Evolutionary conservation across 2,797 vertebrate species (phyloP), one percentile per base, ranked within the genome.

Genomic region (Typhlichthys eigenmanni): DNA sequence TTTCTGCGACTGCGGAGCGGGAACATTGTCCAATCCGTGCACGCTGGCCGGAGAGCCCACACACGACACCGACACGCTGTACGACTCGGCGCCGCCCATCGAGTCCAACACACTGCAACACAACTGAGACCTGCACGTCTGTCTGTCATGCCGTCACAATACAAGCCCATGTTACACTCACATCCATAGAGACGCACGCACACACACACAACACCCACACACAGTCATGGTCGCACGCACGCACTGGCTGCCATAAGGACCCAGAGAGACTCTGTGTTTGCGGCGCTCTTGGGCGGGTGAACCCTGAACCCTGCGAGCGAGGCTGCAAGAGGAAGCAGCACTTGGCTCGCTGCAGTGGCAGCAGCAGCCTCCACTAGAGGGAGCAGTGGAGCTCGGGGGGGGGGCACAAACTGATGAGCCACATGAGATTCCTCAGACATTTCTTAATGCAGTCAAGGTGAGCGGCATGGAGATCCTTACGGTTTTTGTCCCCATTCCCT

Each of bases 51-150:
- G 98, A 84, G 98, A 99, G 91, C 98, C 98, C 70, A 99, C 98
- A 75, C 98, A 99, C 0, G 98, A 99, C 88, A 99, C 98, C 87
- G 98, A 99, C 89, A 99, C 98, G 92, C 94, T 99, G 92, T 99
- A 99, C 87, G 98, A 99, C 94, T 99, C 98, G 54, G 98, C 98
- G 73, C 98, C 97, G 81, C 98, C 98, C 93, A 99, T 99, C 93
- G 98, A 99, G 95, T 99, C 98, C 86, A 99, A 99, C 93, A 99
- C 98, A 61, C 95, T 99, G 95, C 97, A 99, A 93, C 97, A 99
- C 93, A 99, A 99, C 94, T 99, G 95, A 99, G 91, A 90, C 64
- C 76, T 11, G 69, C 67, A 72, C 75, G 50, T 34, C 14, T 13
- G 51, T 59, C 47, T 32, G 6, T 12, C 32, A 43, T 38, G 32